Evolutionary conservation across 2,797 vertebrate genomes (phyloP), one percentile per base, ranked within the genome.

Genomic region (Picus viridis): DNA sequence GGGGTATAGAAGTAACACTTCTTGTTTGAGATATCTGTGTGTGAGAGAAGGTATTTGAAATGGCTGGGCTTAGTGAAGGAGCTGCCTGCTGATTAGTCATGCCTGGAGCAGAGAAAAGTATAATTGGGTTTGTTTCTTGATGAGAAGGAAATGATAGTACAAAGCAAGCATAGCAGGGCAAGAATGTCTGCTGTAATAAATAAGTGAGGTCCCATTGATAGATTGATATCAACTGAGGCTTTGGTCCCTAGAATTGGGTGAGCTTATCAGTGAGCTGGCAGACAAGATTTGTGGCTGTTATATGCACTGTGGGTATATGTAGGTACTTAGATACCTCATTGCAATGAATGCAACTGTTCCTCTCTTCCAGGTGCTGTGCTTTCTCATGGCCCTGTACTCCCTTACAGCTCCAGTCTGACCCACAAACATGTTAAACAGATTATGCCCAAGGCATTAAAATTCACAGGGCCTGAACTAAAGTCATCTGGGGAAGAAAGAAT

Each of bases 41-140:
- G 65, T 69, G 79, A 69, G 75, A 91, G 58, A 73, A 75, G 76
- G 61, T 83, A 32, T 64, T 83, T 39, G 84, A 67, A 88, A 88
- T 75, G 94, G 63, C 69, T 90, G 93, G 72, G 30, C 72, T 94
- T 78, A 83, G 54, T 90, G 69, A 67, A 79, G 82, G 84, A 90
- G 47, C 29, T 83, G 75, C 62, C 91, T 87, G 39, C 73, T 94
- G 86, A 89, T 94, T 73, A 93, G 88, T 91, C 88, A 78, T 0
- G 49, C 96, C 86, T 76, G 73, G 56, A 93, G 94, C 86, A 83
- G 73, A 26, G 63, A 62, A 88, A 93, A 94, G 4, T 45, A 81
- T 94, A 90, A 94, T 87, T 93, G 93, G 86, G 92, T 94, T 95
- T 94, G 56, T 87, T 94, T 90, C 94, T 85, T 86, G 79, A 92